These are phyloP conservation scores for Nowickia ferox DNA, from an alignment of 2,888 invertebrate species.

Conservation along the genomic window DNA sequence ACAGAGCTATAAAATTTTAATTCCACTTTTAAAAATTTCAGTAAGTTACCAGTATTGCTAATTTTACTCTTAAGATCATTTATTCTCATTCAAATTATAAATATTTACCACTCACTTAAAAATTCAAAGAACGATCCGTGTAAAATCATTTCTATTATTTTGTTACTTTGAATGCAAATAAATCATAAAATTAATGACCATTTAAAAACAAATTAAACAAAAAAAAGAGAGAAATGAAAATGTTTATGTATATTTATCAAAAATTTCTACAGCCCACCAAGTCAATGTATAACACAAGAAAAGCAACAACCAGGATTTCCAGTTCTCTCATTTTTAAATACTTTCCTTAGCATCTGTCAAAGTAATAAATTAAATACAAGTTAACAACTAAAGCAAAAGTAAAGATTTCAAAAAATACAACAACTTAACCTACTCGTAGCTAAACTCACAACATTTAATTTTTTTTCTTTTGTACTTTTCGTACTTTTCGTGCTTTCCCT, in stretches of 20 bases:
- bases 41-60: too few species aligned
- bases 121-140: neutral
- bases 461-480: neutral
- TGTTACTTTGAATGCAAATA: neutral
- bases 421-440: neutral
- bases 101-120: too few species aligned
- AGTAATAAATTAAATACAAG: slow-evolving; percentile 55
- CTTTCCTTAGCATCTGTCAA: slow-evolving; percentile 54
- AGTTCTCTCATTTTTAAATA: neutral
- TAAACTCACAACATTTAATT: neutral
- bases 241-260: neutral
- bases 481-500: neutral
- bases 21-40: too few species aligned
- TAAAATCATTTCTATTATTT: neutral
- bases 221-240: neutral
- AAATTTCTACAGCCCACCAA: neutral
- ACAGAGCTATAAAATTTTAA: too few species aligned
- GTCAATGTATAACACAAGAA: neutral
- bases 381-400: neutral
- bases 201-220: slow-evolving; percentile 19
- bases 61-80: too few species aligned
- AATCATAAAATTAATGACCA: slow-evolving; percentile 37
- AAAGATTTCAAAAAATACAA: neutral
- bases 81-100: too few species aligned
- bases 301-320: neutral